These are phyloP conservation scores for Momotus momota DNA, from an alignment of 2,797 vertebrate species.

Conservation along the genomic window DNA sequence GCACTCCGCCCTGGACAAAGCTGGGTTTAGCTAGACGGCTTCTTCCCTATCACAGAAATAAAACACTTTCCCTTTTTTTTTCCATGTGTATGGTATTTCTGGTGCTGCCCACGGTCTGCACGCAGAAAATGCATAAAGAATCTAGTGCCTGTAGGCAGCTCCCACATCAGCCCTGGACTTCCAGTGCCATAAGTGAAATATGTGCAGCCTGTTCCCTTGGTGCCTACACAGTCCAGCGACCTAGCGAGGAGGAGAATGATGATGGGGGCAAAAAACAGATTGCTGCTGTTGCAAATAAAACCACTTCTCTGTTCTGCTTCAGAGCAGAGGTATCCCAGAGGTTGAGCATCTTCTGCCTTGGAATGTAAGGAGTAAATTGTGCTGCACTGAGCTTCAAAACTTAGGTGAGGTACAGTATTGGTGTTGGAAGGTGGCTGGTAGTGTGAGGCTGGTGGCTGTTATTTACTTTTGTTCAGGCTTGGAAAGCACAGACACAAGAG, in stretches of 20 bases:
- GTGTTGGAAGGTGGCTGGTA: not conserved
- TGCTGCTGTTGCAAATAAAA: not conserved
- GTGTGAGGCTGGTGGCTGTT: too few species aligned
- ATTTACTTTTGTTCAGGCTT: not conserved
- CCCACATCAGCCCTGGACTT: not conserved
- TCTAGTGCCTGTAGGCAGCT: constrained; percentile 2
- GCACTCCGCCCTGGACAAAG: not conserved
- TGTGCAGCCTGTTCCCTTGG: not conserved
- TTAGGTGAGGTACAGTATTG: fast-evolving
- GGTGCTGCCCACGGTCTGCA: not conserved
- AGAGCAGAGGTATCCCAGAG: fast-evolving
- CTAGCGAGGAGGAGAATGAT: not conserved
- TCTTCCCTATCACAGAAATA: not conserved
- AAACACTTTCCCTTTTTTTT: not conserved
- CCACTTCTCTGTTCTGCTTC: fast-evolving
- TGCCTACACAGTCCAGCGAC: not conserved
- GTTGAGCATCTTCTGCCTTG: fast-evolving
- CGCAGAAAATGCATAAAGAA: constrained; percentile 1
- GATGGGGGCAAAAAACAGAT: not conserved
- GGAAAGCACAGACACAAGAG: not conserved
- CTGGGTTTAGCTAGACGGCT: not conserved
- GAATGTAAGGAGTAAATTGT: fast-evolving
- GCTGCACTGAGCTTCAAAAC: not conserved
- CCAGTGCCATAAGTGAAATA: not conserved
- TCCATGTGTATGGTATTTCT: not conserved